Base-by-base conservation (phyloP, 2,113 vertebrate species). In the Mesembrinibis cayennensis region DNA sequence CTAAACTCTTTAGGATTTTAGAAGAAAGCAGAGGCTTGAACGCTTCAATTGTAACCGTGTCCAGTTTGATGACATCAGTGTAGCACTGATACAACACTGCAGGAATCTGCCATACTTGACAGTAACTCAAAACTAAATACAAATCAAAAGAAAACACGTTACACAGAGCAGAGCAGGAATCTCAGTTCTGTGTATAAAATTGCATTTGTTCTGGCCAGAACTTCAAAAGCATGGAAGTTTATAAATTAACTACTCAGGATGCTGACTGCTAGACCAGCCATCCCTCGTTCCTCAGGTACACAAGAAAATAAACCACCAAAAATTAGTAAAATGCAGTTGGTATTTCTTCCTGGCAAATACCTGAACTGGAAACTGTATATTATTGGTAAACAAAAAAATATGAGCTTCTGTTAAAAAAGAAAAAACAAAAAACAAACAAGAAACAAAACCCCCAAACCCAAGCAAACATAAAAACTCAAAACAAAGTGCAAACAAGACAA, bases 71-170 rank as follows among this genome's bases (percentile, higher is more conserved):
- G 90, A 99, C 97, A 79, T 99, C 99, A 12, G 98, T 99, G 90
- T 99, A 99, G 71, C 99, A 99, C 97, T 99, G 98, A 90, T 99
- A 99, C 50, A 99, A 95, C 22, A 99, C 96, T 2, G 99, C 97
- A 18, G 99, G 97, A 82, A 99, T 98, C 61, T 95, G 96, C 96
- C 99, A 98, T 10, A 99, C 98, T 96, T 99, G 99, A 86, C 99
- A 99, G 66, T 99, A 98, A 91, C 98, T 99, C 93, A 99, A 94
- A 56, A 99, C 99, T 99, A 87, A 66, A n/a, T 52, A 94, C 2
- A 89, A 27, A 38, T 0, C 13, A 94, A 42, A 52, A 53, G 16
- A 42, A 93, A 77, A 74, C 0, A 0, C 0, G 50, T 90, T 42
- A 79, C 5, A 32, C 20, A 58, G 86, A 79, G 66, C 53, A 89